Evolutionary conservation across 2,113 vertebrate genomes (phyloP).

Genomic region (Procavia capensis): DNA sequence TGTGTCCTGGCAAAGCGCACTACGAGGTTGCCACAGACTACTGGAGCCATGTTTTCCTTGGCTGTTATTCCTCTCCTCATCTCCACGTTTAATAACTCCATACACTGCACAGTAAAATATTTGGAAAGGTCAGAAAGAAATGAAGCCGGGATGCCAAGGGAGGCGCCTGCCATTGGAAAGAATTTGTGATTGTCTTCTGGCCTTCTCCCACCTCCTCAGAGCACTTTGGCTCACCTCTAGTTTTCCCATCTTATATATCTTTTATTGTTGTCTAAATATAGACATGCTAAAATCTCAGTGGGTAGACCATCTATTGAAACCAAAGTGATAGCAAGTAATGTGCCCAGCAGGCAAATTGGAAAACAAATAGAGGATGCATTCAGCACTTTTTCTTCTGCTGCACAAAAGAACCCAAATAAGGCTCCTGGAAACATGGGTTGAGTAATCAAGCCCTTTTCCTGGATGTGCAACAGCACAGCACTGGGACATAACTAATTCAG

Average conservation of each 20-base stretch:
- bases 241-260: constrained; percentile 66
- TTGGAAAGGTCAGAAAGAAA: constrained; percentile 54
- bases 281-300: constrained; percentile 71
- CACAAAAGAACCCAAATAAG: constrained; percentile 81
- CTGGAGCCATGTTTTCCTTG: constrained; percentile 40
- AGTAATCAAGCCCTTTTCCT: constrained; percentile 81
- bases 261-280: constrained; percentile 81
- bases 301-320: constrained; percentile 77
- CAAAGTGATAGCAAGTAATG: constrained; percentile 79
- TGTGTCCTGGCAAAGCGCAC: not conserved
- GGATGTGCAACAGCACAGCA: constrained; percentile 74
- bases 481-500: constrained; percentile 81
- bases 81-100: constrained; percentile 12
- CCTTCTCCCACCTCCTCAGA: constrained; percentile 1
- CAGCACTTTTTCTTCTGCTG: constrained; percentile 75
- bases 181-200: not conserved
- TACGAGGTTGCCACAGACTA: not conserved
- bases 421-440: constrained; percentile 77
- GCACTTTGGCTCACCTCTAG: constrained; percentile 48
- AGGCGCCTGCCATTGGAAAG: not conserved
- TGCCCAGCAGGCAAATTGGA: constrained; percentile 77
- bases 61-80: constrained; percentile 21
- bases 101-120: not conserved
- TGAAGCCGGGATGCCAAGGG: not conserved
- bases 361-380: constrained; percentile 81